Percentiles rank a stretch among this genome's conserved stretches.
Conservation (phyloP, 2,113 vertebrate genomes). For the Phyllostomus discolor region DNA sequence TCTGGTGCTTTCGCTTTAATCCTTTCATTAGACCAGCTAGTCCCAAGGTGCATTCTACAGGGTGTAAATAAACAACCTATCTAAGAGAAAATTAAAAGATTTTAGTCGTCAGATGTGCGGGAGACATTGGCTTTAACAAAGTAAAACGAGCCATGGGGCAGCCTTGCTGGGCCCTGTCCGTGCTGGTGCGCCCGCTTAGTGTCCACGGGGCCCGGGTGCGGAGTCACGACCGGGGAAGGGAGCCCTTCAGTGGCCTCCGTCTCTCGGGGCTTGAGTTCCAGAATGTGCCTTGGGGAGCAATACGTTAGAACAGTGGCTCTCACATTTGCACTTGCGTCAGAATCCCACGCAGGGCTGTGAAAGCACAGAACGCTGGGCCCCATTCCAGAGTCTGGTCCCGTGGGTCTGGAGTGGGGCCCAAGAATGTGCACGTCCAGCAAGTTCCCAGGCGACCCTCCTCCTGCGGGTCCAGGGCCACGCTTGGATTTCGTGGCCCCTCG, state of each 20-base stretch:
- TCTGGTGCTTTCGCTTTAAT: not conserved
- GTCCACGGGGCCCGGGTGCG: not conserved
- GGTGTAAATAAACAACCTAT: not conserved
- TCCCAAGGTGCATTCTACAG: not conserved
- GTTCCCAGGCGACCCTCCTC: not conserved
- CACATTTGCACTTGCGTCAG: not conserved
- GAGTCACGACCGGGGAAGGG: not conserved
- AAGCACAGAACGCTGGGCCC: not conserved
- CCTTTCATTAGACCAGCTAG: not conserved
- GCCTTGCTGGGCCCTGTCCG: not conserved
- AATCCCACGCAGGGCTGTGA: not conserved
- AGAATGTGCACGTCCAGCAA: not conserved
- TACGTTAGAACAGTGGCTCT: not conserved
- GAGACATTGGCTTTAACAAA: not conserved
- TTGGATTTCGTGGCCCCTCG: not conserved
- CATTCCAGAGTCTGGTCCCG: not conserved
- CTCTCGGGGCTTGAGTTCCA: not conserved
- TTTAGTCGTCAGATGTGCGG: not conserved
- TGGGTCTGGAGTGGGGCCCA: not conserved
- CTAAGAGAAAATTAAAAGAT: not conserved
- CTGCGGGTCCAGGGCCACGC: not conserved
- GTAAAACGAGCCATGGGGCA: not conserved
- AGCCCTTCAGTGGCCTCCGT: not conserved
- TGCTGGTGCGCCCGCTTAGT: not conserved
- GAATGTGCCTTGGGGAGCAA: not conserved